These are phyloP conservation scores for Amphiprion ocellaris DNA, from an alignment of 2,113 vertebrate genomes.

Conservation along the genomic window DNA sequence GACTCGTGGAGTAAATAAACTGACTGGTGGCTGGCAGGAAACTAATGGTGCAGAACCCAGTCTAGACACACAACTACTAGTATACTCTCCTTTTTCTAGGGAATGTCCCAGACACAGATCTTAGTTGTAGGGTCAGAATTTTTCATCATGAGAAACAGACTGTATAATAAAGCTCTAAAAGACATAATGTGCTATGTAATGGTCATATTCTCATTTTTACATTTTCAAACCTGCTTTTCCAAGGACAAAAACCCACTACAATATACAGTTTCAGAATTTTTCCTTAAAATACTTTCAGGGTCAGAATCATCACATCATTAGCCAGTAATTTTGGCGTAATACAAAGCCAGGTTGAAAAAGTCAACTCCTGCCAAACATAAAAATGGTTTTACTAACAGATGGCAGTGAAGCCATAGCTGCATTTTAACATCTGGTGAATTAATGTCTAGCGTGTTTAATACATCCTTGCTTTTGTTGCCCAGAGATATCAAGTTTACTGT, in stretches of 20 bases:
- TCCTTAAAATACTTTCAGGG: not conserved
- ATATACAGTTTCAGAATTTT: not conserved
- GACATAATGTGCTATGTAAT: not conserved
- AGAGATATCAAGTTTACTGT: no score
- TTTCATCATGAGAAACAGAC: not conserved
- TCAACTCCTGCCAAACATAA: not conserved
- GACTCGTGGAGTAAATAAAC: constrained; percentile 49
- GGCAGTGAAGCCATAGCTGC: no score
- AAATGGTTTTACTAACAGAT: no score
- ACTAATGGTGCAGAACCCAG: constrained; percentile 28
- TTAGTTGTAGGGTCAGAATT: not conserved
- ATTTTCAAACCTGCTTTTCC: not conserved
- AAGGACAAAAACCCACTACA: not conserved
- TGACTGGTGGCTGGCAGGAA: constrained; percentile 18
- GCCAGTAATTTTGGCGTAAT: not conserved
- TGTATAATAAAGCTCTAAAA: constrained; percentile 10
- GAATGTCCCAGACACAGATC: not conserved
- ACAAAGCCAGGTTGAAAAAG: not conserved
- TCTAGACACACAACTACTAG: not conserved
- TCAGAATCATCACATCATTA: constrained; percentile 1
- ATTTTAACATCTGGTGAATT: no score
- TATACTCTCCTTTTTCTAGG: not conserved
- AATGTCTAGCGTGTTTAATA: no score
- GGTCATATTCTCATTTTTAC: not conserved
- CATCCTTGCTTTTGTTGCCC: no score